Conservation (phyloP, 2,797 vertebrate genomes). For the Periophthalmus magnuspinnatus region DNA sequence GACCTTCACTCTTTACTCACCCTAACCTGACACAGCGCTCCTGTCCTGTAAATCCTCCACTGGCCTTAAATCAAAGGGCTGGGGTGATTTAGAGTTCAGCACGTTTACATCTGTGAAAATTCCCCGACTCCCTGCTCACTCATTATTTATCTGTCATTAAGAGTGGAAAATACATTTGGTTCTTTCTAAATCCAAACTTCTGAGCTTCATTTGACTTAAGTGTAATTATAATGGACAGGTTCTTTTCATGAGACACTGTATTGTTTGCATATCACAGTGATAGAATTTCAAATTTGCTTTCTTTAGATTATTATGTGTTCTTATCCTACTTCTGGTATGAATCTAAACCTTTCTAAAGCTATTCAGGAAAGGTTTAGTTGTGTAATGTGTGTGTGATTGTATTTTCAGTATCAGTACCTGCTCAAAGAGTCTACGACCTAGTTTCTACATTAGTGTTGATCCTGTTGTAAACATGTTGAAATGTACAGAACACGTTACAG, state of each 20-base stretch:
- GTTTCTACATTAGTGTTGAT: too few species aligned
- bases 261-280: too few species aligned
- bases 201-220: neutral
- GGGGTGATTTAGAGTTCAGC: conserved; percentile 59
- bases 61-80: conserved; percentile 30
- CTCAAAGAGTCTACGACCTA: too few species aligned
- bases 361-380: too few species aligned
- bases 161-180: neutral
- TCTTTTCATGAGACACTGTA: neutral
- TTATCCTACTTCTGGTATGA: too few species aligned
- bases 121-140: neutral
- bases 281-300: too few species aligned
- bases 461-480: too few species aligned
- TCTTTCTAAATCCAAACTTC: neutral
- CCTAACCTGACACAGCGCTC: conserved; percentile 31
- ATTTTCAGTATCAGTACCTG: too few species aligned
- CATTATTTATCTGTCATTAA: neutral
- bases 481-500: too few species aligned
- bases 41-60: conserved; percentile 43
- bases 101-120: neutral
- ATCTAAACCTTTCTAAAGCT: too few species aligned
- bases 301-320: too few species aligned
- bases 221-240: neutral
- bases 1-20: conserved; percentile 38
- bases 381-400: too few species aligned